Conservation (phyloP, 2,888 invertebrate genomes). For the Diaphora mendica region DNA sequence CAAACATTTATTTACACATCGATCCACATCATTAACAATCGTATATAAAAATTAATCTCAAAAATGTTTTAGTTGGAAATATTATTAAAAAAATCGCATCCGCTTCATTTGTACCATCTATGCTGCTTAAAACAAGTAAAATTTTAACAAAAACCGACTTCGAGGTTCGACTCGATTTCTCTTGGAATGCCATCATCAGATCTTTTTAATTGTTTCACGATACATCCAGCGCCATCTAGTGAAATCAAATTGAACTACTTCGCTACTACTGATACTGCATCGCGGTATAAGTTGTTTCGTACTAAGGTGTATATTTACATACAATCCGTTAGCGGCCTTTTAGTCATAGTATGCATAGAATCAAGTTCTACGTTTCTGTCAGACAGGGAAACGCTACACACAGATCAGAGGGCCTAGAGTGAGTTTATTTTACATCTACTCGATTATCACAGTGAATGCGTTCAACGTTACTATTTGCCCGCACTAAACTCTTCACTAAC, state of each 20-base stretch:
- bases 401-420: no score
- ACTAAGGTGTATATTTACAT: background rate
- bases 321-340: no score
- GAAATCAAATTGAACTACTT: background rate
- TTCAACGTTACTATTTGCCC: no score
- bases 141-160: no score
- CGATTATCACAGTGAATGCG: no score
- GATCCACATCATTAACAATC: conserved; percentile 7
- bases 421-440: no score
- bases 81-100: conserved; percentile 8
- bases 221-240: background rate
- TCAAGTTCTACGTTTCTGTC: no score
- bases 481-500: no score
- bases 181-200: no score
- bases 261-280: background rate
- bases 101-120: background rate
- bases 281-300: background rate
- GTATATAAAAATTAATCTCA: conserved; percentile 18
- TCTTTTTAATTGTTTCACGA: background rate
- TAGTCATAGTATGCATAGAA: no score
- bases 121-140: background rate
- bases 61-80: conserved; percentile 17
- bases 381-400: no score
- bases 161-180: no score
- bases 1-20: conserved; percentile 28